Conservation (phyloP, 2,797 vertebrate genomes). For the Melanotaenia trifasciata region DNA sequence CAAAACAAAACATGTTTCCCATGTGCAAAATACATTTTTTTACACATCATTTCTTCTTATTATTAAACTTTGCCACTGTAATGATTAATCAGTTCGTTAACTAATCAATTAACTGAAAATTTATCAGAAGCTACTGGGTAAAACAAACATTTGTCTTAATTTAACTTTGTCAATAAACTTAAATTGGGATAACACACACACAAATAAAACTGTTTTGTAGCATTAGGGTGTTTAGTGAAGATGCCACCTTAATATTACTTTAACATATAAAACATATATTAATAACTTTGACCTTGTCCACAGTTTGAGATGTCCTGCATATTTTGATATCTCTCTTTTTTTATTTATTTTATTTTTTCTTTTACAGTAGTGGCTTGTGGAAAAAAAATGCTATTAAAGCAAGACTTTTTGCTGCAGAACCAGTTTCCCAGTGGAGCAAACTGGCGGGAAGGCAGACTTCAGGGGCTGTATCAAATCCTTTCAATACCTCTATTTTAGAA, state of each 20-base stretch:
- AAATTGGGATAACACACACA: not conserved
- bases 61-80: not conserved
- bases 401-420: not conserved
- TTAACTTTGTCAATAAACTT: not conserved
- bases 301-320: not conserved
- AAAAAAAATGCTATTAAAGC: constrained; percentile 8
- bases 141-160: not conserved
- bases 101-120: not conserved
- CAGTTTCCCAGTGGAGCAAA: not conserved
- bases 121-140: not conserved
- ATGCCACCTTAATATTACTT: not conserved
- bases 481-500: constrained; percentile 1
- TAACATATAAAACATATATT: not conserved
- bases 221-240: not conserved
- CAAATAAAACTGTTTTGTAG: too few species aligned
- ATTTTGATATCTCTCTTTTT: not conserved
- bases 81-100: not conserved
- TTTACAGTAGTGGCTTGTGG: not conserved
- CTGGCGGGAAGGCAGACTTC: not conserved
- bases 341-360: not conserved
- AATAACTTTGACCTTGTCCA: not conserved
- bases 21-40: not conserved
- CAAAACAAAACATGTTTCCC: too few species aligned
- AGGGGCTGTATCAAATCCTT: not conserved
- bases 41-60: not conserved